Evolutionary conservation across 2,113 vertebrate genomes (phyloP).

Genomic region (Prinia subflava): DNA sequence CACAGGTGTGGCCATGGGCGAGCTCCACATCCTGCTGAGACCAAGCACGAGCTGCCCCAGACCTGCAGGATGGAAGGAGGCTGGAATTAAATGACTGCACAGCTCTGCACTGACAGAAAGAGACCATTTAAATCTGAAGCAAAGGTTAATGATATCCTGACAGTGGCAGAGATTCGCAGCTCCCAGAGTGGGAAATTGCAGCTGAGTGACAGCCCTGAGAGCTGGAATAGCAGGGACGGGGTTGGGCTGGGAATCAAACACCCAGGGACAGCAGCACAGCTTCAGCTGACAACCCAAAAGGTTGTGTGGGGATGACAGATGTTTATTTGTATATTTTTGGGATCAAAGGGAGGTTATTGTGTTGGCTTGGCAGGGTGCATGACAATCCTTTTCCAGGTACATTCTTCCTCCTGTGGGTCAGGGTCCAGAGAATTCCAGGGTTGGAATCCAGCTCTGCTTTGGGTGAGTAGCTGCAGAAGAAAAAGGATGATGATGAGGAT

Average conservation of each 20-base stretch:
- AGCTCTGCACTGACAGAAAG: not conserved
- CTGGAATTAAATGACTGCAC: not conserved
- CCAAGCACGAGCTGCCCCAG: not conserved
- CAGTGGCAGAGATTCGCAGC: not conserved
- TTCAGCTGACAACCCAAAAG: not conserved
- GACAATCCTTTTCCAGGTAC: accelerated
- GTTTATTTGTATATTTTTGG: not conserved
- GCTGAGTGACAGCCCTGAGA: not conserved
- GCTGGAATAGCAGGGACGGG: not conserved
- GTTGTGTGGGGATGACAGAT: not conserved
- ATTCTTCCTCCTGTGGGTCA: not conserved
- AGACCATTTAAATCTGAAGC: not conserved
- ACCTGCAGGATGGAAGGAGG: not conserved
- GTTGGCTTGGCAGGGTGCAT: not conserved
- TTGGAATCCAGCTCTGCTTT: not conserved
- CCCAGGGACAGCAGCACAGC: not conserved
- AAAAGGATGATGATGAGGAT: not conserved
- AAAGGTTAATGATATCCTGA: slow-evolving; percentile 43
- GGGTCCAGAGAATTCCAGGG: accelerated
- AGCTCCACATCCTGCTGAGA: not conserved
- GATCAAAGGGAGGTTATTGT: not conserved
- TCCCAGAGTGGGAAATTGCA: not conserved
- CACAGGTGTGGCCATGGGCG: accelerated
- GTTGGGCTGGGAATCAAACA: not conserved
- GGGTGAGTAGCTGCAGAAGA: not conserved